Evolutionary conservation across 2,797 vertebrate genomes (phyloP).

Genomic region (Enteromius argenteus): DNA sequence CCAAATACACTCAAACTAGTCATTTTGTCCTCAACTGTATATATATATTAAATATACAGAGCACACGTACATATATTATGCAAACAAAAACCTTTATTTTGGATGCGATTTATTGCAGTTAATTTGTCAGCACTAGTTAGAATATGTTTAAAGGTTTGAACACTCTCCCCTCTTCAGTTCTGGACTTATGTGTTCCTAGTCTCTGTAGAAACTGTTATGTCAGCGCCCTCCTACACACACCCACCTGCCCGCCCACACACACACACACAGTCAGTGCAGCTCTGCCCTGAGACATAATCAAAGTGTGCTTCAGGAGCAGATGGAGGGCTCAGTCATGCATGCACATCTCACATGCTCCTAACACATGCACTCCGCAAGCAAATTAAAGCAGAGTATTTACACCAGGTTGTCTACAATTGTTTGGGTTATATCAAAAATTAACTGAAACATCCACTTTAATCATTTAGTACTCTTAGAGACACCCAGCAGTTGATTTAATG

Average conservation of each 20-base stretch:
- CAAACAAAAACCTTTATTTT: too few relatives aligned
- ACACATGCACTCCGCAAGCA: slow-evolving; percentile 42
- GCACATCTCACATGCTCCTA: slow-evolving; percentile 63
- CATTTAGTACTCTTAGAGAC: neutral
- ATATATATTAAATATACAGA: too few relatives aligned
- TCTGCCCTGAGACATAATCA: slow-evolving; percentile 45
- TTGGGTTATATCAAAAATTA: neutral
- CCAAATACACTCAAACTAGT: too few relatives aligned
- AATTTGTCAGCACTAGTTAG: neutral
- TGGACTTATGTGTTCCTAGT: neutral
- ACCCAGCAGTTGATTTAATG: neutral
- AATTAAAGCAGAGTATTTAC: slow-evolving; percentile 3
- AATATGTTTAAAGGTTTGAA: neutral
- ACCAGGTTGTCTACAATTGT: neutral
- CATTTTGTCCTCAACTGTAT: too few relatives aligned
- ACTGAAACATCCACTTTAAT: neutral
- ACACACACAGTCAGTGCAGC: neutral
- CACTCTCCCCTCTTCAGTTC: neutral
- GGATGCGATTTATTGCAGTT: too few relatives aligned
- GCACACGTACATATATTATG: too few relatives aligned
- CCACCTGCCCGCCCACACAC: neutral
- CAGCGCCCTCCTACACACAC: slow-evolving; percentile 39
- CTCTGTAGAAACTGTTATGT: slow-evolving; percentile 33
- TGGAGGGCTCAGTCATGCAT: slow-evolving; percentile 70
- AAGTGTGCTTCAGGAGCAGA: slow-evolving; percentile 68